phyloP scores from a whole-genome alignment of 2,888 invertebrate species.

The Sarcophaga variegata region DNA sequence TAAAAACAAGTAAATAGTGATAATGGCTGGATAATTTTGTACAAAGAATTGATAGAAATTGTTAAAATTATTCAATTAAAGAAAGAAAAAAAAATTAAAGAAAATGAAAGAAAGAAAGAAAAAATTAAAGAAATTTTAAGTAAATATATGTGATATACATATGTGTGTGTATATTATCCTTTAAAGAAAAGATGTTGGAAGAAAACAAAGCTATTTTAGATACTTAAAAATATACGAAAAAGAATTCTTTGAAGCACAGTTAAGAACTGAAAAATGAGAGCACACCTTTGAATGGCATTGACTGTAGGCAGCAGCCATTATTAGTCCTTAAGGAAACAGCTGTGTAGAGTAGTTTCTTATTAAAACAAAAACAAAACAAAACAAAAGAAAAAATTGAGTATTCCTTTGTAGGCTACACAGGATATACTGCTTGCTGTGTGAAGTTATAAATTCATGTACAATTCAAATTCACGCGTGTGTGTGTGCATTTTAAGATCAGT shows the following conservation, averaged over 20 bases:
- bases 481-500: constrained; percentile 28
- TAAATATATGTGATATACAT: too few species aligned
- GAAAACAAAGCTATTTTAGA: not conserved
- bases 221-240: constrained; percentile 3
- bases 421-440: constrained; percentile 47
- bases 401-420: constrained; percentile 46
- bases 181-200: too few species aligned
- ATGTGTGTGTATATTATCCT: too few species aligned
- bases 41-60: constrained; percentile 27
- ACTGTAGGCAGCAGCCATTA: not conserved
- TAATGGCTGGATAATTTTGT: not conserved
- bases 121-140: too few species aligned
- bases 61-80: not conserved
- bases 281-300: not conserved
- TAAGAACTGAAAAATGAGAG: not conserved
- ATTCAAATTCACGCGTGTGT: not conserved
- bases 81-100: too few species aligned
- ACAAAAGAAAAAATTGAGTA: not conserved
- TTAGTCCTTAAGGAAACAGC: not conserved
- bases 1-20: not conserved
- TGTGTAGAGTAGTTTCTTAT: not conserved
- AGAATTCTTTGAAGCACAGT: too few species aligned
- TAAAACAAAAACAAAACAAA: not conserved
- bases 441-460: constrained; percentile 1
- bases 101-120: too few species aligned